Percentiles rank a stretch among this genome's conserved stretches.
Evolutionary conservation across 1,140 invertebrate genomes (phyloP).

Genomic region (Saccostrea echinata): DNA sequence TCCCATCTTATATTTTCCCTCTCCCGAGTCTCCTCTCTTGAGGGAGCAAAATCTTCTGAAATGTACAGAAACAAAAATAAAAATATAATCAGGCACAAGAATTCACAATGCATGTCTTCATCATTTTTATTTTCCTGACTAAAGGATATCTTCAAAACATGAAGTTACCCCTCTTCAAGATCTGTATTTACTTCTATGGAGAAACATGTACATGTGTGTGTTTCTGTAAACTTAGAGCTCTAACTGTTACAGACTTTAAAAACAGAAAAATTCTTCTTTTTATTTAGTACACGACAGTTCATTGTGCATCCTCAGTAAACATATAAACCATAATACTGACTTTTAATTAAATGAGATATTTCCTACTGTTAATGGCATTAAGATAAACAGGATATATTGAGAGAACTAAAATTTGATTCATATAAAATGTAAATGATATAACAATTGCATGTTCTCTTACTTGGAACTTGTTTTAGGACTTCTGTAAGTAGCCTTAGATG

Average conservation of each 20-base stretch:
- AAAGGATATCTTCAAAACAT: too few relatives aligned
- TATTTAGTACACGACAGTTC: too few relatives aligned
- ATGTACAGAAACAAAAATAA: slow-evolving; percentile 38
- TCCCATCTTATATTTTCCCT: slow-evolving; percentile 78
- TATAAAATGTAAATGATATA: neutral
- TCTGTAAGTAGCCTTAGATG: slow-evolving; percentile 65
- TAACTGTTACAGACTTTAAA: too few relatives aligned
- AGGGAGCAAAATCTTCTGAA: slow-evolving; percentile 77
- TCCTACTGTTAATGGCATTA: neutral
- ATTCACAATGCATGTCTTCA: neutral
- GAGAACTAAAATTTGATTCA: neutral
- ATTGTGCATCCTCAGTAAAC: neutral
- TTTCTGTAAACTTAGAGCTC: too few relatives aligned
- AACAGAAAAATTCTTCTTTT: too few relatives aligned
- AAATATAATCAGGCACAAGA: too few relatives aligned
- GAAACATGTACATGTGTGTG: too few relatives aligned
- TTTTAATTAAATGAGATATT: neutral
- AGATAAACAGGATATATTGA: neutral
- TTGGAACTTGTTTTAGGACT: slow-evolving; percentile 68
- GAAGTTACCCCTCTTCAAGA: too few relatives aligned
- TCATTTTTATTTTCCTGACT: too few relatives aligned
- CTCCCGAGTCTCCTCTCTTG: slow-evolving; percentile 72
- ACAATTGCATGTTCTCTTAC: slow-evolving; percentile 60
- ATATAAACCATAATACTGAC: neutral
- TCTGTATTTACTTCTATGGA: too few relatives aligned